phyloP scores from a whole-genome alignment of 2,797 vertebrate genomes.

The Myripristis murdjan region DNA sequence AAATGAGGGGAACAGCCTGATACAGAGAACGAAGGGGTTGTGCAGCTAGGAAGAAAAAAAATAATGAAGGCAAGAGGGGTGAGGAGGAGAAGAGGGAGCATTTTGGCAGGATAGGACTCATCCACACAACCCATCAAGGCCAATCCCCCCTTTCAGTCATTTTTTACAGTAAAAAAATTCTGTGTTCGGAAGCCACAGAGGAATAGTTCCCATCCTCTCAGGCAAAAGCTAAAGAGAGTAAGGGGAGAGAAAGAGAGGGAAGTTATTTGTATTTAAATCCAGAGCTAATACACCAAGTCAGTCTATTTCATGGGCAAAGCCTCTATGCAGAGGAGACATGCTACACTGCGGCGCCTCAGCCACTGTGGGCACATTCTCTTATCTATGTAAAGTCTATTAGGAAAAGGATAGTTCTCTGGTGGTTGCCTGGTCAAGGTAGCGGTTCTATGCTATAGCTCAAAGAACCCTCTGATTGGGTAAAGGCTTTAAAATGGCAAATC shows the following conservation, averaged over 20 bases:
- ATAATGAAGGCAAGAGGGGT: slow-evolving; percentile 17
- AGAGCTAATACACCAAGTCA: slow-evolving; percentile 72
- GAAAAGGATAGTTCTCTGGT: slow-evolving; percentile 36
- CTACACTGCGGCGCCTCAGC: slow-evolving; percentile 51
- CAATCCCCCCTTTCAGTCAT: slow-evolving; percentile 1
- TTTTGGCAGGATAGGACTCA: neutral
- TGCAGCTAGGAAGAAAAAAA: slow-evolving; percentile 22
- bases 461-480: no score
- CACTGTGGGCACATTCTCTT: slow-evolving; percentile 37
- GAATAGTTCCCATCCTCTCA: slow-evolving; percentile 25
- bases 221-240: slow-evolving; percentile 25
- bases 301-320: slow-evolving; percentile 67
- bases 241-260: slow-evolving; percentile 21
- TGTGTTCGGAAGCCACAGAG: slow-evolving; percentile 32
- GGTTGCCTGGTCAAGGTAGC: slow-evolving; percentile 9
- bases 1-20: slow-evolving; percentile 26
- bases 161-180: slow-evolving; percentile 56
- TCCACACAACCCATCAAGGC: slow-evolving; percentile 25
- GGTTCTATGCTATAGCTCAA: neutral
- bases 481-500: no score
- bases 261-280: slow-evolving; percentile 81
- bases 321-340: slow-evolving; percentile 38
- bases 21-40: slow-evolving; percentile 24
- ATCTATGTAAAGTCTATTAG: neutral
- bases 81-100: neutral